Evolutionary conservation across 2,113 vertebrate genomes (phyloP).

Genomic region (Lophotis ruficrista): DNA sequence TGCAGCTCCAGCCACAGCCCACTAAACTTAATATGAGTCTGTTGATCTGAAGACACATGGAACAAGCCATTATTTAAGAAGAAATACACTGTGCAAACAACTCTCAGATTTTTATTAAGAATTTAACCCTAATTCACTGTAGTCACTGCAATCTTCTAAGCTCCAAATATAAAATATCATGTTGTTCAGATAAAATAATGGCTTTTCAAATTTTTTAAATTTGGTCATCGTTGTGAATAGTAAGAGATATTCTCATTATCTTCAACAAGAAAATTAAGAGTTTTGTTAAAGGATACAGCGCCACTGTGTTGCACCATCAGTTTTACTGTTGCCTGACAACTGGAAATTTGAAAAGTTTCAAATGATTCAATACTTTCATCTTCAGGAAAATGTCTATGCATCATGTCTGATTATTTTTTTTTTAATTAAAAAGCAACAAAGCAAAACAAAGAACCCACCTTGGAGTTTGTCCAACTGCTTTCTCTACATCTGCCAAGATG

Average conservation of each 20-base stretch:
- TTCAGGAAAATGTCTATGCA: neutral
- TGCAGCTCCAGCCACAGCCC: neutral
- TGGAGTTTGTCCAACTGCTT: neutral
- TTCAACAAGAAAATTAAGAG: neutral
- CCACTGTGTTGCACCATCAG: neutral
- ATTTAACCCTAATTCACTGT: neutral
- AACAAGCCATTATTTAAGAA: neutral
- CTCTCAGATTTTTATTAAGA: neutral
- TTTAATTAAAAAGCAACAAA: conserved; percentile 8
- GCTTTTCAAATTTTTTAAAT: neutral
- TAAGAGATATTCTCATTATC: neutral
- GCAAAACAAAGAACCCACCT: neutral
- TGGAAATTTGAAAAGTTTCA: neutral
- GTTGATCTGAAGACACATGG: neutral
- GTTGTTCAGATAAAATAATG: neutral
- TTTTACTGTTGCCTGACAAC: neutral
- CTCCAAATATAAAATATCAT: neutral
- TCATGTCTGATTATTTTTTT: neutral
- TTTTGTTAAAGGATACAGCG: accelerated
- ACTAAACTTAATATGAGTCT: neutral
- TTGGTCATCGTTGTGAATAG: neutral
- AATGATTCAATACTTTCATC: neutral
- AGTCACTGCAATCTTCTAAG: neutral
- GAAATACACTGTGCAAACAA: neutral
- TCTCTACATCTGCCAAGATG: neutral